Percentiles rank a stretch among this genome's conserved stretches.
Evolutionary conservation across 1,140 invertebrate species (phyloP).

Genomic region (Pseudomyrmex gracilis): DNA sequence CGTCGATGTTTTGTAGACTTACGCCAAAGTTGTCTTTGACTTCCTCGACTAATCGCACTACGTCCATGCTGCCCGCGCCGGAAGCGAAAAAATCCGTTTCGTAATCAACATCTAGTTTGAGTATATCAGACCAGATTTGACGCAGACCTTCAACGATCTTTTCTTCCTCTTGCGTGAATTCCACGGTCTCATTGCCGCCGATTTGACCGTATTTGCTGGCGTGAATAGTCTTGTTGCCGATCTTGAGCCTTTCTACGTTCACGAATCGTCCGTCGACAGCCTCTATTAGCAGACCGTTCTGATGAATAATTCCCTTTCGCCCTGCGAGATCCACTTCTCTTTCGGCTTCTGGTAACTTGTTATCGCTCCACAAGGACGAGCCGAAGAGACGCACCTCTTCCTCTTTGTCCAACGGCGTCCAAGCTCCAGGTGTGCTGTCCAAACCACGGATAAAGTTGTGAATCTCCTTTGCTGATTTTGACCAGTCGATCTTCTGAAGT

Average conservation of each 20-base stretch:
- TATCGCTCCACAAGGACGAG: slow-evolving; percentile 90
- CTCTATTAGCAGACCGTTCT: slow-evolving; percentile 92
- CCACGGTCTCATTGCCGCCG: slow-evolving; percentile 86
- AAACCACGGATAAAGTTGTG: slow-evolving; percentile 98
- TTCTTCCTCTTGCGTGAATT: slow-evolving; percentile 92
- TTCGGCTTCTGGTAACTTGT: slow-evolving; percentile 87
- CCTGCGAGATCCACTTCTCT: slow-evolving; percentile 88
- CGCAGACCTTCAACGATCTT: slow-evolving; percentile 87
- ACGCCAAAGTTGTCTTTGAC: slow-evolving; percentile 93
- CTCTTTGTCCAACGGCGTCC: slow-evolving; percentile 89
- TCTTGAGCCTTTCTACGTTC: slow-evolving; percentile 90
- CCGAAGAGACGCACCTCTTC: slow-evolving; percentile 91
- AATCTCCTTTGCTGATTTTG: slow-evolving; percentile 88
- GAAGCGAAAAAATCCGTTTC: slow-evolving; percentile 96
- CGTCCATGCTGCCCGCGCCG: slow-evolving; percentile 98
- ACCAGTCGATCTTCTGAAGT: slow-evolving; percentile 91
- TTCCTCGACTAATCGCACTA: slow-evolving; percentile 97
- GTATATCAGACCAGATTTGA: slow-evolving; percentile 94
- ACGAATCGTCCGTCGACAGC: slow-evolving; percentile 92
- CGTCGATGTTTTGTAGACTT: slow-evolving; percentile 94
- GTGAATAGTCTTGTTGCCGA: slow-evolving; percentile 93
- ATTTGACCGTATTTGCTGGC: slow-evolving; percentile 91
- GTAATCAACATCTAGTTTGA: slow-evolving; percentile 91
- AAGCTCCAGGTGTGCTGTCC: slow-evolving; percentile 97
- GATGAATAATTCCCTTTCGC: slow-evolving; percentile 90